Conservation (phyloP, 1,140 invertebrate species). For the Maconellicoccus hirsutus region DNA sequence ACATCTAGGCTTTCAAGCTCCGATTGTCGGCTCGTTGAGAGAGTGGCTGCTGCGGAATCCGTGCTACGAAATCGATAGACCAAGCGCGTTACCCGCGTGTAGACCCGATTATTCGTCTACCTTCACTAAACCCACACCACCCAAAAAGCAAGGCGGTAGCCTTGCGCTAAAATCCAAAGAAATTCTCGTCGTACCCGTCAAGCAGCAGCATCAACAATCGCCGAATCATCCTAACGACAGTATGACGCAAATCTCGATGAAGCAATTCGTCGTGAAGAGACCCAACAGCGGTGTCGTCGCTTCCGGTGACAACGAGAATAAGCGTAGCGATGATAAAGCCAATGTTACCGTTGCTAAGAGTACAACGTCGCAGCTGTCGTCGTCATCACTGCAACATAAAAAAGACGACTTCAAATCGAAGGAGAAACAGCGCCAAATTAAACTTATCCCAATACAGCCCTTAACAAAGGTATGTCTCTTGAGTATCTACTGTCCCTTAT, state of each 20-base stretch:
- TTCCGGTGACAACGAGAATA: too few species aligned
- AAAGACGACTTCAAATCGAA: not conserved
- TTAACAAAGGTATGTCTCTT: not conserved
- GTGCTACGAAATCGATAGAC: slow-evolving; percentile 48
- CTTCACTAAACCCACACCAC: not conserved
- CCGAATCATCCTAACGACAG: not conserved
- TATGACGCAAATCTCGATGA: not conserved
- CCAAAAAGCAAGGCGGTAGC: not conserved
- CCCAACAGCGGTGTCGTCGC: not conserved
- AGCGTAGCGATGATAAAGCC: too few species aligned
- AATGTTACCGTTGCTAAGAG: too few species aligned
- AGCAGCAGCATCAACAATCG: not conserved
- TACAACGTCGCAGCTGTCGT: too few species aligned
- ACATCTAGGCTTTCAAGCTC: slow-evolving; percentile 60
- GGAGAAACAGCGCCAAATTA: slow-evolving; percentile 5
- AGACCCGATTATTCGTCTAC: not conserved
- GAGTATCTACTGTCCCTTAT: too few species aligned
- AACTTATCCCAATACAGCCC: not conserved
- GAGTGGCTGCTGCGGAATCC: slow-evolving; percentile 77
- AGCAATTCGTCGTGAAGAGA: not conserved
- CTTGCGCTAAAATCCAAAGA: not conserved
- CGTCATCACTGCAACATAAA: not conserved
- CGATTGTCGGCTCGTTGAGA: slow-evolving; percentile 60
- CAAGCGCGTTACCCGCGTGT: not conserved
- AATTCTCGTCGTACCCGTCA: too few species aligned